phyloP scores from a whole-genome alignment of 1,140 invertebrate genomes.

The Ephestia elutella region DNA sequence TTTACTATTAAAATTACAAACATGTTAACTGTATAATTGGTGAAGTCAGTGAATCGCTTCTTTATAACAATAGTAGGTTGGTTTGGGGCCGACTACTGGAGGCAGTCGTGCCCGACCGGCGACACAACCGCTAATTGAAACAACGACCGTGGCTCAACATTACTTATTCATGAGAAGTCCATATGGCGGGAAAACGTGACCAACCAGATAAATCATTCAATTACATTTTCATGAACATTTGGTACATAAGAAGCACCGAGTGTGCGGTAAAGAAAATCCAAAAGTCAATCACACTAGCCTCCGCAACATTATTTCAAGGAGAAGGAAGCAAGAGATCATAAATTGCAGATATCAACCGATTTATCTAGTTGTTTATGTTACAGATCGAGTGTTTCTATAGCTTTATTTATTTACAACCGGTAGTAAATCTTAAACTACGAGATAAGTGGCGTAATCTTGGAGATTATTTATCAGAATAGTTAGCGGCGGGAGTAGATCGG shows the following conservation, averaged over 20 bases:
- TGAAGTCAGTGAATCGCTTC: constrained; percentile 28
- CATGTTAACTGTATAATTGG: constrained; percentile 8
- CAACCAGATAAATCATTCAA: constrained; percentile 68
- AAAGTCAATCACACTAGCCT: too few species aligned
- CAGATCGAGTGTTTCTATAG: constrained; percentile 13
- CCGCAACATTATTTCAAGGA: too few species aligned
- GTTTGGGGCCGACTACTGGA: constrained; percentile 28
- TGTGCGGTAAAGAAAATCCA: too few species aligned
- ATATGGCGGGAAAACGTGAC: constrained; percentile 69
- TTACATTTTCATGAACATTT: constrained; percentile 62
- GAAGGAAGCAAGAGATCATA: too few species aligned
- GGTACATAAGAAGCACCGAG: not conserved
- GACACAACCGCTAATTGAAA: constrained; percentile 72
- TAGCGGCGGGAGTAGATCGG: constrained; percentile 13
- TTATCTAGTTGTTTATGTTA: constrained; percentile 21
- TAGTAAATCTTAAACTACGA: constrained; percentile 16
- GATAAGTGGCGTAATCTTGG: constrained; percentile 20
- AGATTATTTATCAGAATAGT: constrained; percentile 24
- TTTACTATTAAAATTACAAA: not conserved
- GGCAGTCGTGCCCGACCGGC: constrained; percentile 44
- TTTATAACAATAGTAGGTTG: constrained; percentile 34
- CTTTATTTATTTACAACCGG: constrained; percentile 18
- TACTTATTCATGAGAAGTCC: constrained; percentile 72
- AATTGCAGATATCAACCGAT: constrained; percentile 1
- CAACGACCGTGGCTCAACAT: constrained; percentile 65